phyloP scores from a whole-genome alignment of 2,888 invertebrate species.

The Acanthosepion pharaonis region DNA sequence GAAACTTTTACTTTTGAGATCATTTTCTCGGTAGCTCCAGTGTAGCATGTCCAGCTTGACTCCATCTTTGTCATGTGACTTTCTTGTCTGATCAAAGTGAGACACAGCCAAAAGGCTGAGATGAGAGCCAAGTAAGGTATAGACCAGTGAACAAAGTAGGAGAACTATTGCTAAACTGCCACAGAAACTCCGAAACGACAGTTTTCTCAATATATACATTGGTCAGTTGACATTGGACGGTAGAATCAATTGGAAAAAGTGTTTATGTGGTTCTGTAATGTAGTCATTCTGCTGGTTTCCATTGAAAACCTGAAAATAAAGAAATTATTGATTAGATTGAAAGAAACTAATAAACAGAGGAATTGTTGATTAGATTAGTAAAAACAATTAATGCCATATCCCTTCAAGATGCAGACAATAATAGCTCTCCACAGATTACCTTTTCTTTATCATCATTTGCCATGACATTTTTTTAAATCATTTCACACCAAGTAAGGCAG shows the following conservation, averaged over 20 bases:
- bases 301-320: not conserved
- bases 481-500: too few species aligned
- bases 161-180: not conserved
- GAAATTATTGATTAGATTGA: not conserved
- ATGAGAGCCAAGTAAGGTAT: conserved; percentile 40
- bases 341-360: not conserved
- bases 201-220: conserved; percentile 35
- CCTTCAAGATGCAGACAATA: too few species aligned
- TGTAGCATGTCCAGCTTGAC: not conserved
- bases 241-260: not conserved
- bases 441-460: too few species aligned
- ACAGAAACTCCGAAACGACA: conserved; percentile 15
- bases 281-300: not conserved
- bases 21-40: not conserved
- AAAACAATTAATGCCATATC: too few species aligned
- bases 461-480: too few species aligned
- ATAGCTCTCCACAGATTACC: too few species aligned
- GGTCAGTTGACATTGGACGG: not conserved
- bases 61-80: conserved; percentile 34
- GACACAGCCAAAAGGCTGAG: not conserved
- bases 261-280: not conserved
- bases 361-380: too few species aligned
- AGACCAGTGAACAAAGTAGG: conserved; percentile 42
- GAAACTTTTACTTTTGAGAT: not conserved
- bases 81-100: not conserved